Percentiles rank a stretch among this genome's conserved stretches.
phyloP scores from a whole-genome alignment of 2,797 vertebrate species.

The Malacoctenus gilli region DNA sequence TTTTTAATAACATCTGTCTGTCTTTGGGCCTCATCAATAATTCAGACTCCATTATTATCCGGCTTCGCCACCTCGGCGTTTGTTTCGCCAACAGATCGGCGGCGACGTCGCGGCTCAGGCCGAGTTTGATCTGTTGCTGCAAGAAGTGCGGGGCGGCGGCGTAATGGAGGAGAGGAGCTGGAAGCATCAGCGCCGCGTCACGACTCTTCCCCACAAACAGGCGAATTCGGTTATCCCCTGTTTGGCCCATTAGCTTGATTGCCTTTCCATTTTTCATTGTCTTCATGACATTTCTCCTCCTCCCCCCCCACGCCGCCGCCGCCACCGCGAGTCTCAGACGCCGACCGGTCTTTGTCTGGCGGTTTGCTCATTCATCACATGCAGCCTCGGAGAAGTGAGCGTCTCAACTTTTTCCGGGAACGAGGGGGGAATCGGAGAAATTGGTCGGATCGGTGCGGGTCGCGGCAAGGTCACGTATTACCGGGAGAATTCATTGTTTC shows the following conservation, averaged over 20 bases:
- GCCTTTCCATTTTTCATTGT: slow-evolving; percentile 56
- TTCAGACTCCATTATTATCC: slow-evolving; percentile 69
- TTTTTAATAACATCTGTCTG: slow-evolving; percentile 70
- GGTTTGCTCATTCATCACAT: slow-evolving; percentile 26
- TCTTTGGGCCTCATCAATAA: slow-evolving; percentile 71
- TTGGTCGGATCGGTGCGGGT: slow-evolving; percentile 5
- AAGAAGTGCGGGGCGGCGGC: not conserved
- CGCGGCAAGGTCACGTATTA: slow-evolving; percentile 15
- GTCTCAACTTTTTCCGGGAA: not conserved
- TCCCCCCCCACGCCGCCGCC: slow-evolving; percentile 19
- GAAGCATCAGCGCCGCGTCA: no score
- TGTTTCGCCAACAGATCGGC: slow-evolving; percentile 42
- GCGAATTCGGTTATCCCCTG: slow-evolving; percentile 15
- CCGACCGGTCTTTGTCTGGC: not conserved
- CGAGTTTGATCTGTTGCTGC: slow-evolving; percentile 15
- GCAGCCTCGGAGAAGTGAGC: not conserved
- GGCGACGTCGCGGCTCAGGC: slow-evolving; percentile 15
- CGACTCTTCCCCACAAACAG: slow-evolving; percentile 18
- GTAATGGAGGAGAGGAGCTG: slow-evolving; percentile 11
- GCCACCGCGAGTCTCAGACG: not conserved
- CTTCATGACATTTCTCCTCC: slow-evolving; percentile 44
- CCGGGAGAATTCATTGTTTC: slow-evolving; percentile 10
- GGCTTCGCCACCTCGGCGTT: slow-evolving; percentile 47
- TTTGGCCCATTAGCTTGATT: slow-evolving; percentile 51
- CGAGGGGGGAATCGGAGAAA: slow-evolving; percentile 2